Percentiles rank a stretch among this genome's conserved stretches.
Evolutionary conservation across 2,113 vertebrate species (phyloP).

Genomic region (Vireo altiloquus): DNA sequence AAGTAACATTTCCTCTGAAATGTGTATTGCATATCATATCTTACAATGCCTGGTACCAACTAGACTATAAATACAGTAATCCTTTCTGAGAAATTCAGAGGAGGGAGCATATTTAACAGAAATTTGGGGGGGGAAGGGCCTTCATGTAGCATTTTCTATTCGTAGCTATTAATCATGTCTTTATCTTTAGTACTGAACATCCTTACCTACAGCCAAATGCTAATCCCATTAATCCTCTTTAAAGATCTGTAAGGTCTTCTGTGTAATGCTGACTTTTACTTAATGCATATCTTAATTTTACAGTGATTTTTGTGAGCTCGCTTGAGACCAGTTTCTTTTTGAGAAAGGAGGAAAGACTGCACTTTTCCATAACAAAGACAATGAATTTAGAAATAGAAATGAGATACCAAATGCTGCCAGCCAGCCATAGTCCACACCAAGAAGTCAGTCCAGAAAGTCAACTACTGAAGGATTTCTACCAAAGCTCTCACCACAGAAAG

Average conservation of each 20-base stretch:
- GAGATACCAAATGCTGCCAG: background rate
- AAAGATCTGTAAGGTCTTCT: conserved; percentile 40
- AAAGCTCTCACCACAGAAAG: background rate
- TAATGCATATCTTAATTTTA: conserved; percentile 33
- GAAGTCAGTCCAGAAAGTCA: background rate
- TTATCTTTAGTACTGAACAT: conserved; percentile 2
- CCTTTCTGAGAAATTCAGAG: background rate
- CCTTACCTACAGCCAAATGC: conserved; percentile 18
- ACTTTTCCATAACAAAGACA: background rate
- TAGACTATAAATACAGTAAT: background rate
- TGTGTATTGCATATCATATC: background rate
- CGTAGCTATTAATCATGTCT: conserved; percentile 22
- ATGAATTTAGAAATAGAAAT: background rate
- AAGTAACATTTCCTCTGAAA: background rate
- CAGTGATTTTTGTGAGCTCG: conserved; percentile 18
- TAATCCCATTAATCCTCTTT: conserved; percentile 54
- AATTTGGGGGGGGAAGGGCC: background rate
- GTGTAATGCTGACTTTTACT: conserved; percentile 47
- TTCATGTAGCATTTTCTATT: background rate
- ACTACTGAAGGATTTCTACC: background rate
- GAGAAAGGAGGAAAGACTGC: background rate
- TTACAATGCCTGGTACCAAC: background rate
- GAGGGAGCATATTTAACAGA: background rate
- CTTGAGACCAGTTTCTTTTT: conserved; percentile 6
- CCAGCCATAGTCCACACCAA: background rate